Evolutionary conservation across 2,797 vertebrate genomes (phyloP).

Genomic region (Pseudochirops corinnae): DNA sequence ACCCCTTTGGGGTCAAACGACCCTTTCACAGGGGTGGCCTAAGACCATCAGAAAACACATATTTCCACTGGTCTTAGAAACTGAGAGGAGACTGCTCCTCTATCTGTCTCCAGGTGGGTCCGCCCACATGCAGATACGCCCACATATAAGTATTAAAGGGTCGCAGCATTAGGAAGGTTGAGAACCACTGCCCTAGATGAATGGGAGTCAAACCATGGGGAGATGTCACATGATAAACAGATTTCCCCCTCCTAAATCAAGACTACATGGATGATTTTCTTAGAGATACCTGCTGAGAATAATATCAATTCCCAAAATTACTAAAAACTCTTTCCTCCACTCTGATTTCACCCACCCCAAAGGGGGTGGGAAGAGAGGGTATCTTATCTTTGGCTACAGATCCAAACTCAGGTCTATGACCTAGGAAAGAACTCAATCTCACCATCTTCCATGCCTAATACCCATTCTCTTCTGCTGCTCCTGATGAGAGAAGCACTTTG

Average conservation of each 20-base stretch:
- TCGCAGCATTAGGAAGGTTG: no score
- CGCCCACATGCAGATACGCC: no score
- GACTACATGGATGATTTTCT: background rate
- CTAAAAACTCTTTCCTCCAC: constrained; percentile 36
- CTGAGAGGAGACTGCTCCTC: no score
- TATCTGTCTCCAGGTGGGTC: no score
- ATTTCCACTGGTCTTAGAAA: no score
- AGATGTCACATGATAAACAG: constrained; percentile 6
- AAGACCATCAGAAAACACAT: no score
- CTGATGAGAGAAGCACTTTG: background rate
- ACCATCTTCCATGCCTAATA: background rate
- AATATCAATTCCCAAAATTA: constrained; percentile 38
- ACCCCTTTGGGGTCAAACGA: no score
- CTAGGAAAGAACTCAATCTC: background rate
- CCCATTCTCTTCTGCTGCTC: background rate
- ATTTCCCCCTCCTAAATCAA: background rate
- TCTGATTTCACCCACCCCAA: background rate
- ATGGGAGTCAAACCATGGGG: constrained; percentile 52
- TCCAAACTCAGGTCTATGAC: background rate
- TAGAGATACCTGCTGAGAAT: constrained; percentile 27
- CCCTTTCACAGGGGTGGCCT: no score
- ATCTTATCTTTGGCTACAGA: background rate
- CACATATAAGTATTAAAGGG: no score
- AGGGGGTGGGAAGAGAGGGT: background rate
- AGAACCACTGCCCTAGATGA: background rate